These are phyloP conservation scores for Lithobates sylvaticus DNA, from an alignment of 2,797 vertebrate species.

Conservation along the genomic window DNA sequence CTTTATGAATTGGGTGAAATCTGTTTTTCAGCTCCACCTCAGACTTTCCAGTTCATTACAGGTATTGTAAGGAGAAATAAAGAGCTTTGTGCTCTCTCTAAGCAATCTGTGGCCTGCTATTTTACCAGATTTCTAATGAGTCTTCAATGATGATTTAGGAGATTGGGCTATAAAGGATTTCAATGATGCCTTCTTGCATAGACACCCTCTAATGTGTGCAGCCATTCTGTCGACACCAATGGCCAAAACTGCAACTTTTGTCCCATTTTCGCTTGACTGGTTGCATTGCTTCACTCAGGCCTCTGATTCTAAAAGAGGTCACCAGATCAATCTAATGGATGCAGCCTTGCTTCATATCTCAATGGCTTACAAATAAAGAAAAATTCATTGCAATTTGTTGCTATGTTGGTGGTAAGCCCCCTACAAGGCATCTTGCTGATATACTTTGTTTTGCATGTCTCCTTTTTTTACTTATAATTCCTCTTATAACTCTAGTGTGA, in stretches of 20 bases:
- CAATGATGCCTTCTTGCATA: constrained; percentile 33
- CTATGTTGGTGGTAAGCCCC: constrained; percentile 62
- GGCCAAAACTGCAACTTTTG: constrained; percentile 57
- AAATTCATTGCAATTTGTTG: constrained; percentile 68
- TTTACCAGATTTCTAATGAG: constrained; percentile 89
- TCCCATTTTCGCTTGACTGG: constrained; percentile 52
- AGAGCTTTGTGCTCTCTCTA: constrained; percentile 76
- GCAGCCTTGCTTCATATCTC: constrained; percentile 24
- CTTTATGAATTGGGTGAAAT: constrained; percentile 75
- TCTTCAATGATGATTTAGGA: constrained; percentile 88
- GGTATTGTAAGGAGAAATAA: constrained; percentile 85
- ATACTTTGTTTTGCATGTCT: constrained; percentile 9
- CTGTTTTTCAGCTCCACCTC: constrained; percentile 80
- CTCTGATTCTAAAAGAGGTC: constrained; percentile 69
- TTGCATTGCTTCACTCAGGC: constrained; percentile 33
- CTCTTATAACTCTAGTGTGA: background rate
- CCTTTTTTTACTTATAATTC: background rate
- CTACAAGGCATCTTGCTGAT: constrained; percentile 9
- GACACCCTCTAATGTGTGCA: background rate
- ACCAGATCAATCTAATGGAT: constrained; percentile 57
- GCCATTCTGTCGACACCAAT: constrained; percentile 6
- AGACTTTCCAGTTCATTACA: constrained; percentile 85
- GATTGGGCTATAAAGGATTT: constrained; percentile 72
- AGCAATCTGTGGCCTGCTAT: constrained; percentile 85
- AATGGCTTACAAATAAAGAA: constrained; percentile 36